Evolutionary conservation across 2,113 vertebrate genomes (phyloP).

Genomic region (Oryzias celebensis): DNA sequence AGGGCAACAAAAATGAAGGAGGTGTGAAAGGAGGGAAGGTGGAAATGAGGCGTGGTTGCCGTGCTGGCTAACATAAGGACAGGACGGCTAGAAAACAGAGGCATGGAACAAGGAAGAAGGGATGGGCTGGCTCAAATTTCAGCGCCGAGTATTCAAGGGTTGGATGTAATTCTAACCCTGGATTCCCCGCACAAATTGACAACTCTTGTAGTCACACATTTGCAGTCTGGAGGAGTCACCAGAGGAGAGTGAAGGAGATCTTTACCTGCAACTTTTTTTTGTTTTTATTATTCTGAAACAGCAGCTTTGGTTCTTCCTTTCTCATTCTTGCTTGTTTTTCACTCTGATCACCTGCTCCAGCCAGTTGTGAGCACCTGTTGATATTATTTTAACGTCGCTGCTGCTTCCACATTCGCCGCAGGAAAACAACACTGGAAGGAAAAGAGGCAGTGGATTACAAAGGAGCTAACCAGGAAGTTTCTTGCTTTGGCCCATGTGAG

Average conservation of each 20-base stretch:
- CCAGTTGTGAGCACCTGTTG: constrained; percentile 5
- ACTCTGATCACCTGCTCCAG: constrained; percentile 22
- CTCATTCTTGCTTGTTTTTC: constrained; percentile 1
- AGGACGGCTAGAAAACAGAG: constrained; percentile 62
- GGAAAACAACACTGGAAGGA: not conserved
- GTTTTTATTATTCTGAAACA: not conserved
- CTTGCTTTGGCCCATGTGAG: constrained; percentile 17
- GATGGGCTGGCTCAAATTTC: constrained; percentile 83
- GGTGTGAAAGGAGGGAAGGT: constrained; percentile 54
- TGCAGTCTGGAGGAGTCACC: constrained; percentile 10
- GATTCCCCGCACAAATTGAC: constrained; percentile 41
- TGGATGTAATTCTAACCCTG: constrained; percentile 81
- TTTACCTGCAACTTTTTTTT: not conserved
- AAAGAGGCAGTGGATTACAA: not conserved
- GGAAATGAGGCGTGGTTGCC: constrained; percentile 78
- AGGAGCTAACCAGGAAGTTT: constrained; percentile 16
- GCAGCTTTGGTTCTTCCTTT: constrained; percentile 43
- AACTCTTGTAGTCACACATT: constrained; percentile 32
- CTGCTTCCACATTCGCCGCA: not conserved
- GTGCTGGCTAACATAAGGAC: constrained; percentile 60
- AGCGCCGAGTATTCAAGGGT: constrained; percentile 64
- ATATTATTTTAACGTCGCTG: not conserved
- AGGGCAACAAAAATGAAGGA: constrained; percentile 19
- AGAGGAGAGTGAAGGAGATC: constrained; percentile 4
- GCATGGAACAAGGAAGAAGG: constrained; percentile 54